Conservation (phyloP, 2,797 vertebrate species). For the Smutsia gigantea region DNA sequence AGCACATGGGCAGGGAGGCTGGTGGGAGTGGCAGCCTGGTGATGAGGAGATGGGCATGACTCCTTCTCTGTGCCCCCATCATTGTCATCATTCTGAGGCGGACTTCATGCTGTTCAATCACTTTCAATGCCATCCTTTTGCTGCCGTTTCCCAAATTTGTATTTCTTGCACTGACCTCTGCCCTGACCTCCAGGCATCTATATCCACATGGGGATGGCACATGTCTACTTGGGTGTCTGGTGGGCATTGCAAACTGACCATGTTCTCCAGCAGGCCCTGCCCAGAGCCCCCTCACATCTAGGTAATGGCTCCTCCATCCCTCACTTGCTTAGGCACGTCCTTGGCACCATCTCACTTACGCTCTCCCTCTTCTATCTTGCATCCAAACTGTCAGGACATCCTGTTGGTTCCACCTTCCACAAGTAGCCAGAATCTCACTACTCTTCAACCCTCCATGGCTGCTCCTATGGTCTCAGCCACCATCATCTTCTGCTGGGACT, state of each 20-base stretch:
- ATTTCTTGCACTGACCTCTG: background rate
- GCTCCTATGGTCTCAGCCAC: background rate
- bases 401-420: background rate
- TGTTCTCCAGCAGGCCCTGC: background rate
- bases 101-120: background rate
- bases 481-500: background rate
- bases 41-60: accelerated
- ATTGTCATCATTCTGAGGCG: no score
- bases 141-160: background rate
- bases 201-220: background rate
- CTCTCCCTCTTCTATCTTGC: no score
- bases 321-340: background rate
- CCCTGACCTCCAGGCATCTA: background rate
- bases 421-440: background rate
- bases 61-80: background rate
- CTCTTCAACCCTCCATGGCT: accelerated
- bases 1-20: accelerated
- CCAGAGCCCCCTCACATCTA: accelerated
- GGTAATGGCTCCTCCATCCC: background rate
- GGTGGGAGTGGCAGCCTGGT: background rate
- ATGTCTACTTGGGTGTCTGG: no score
- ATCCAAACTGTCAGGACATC: background rate
- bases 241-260: accelerated
- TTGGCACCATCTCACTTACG: accelerated
- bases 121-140: background rate